These are phyloP conservation scores for Phrynocephalus guinanensis DNA, from an alignment of 2,797 vertebrate species.

Conservation along the genomic window DNA sequence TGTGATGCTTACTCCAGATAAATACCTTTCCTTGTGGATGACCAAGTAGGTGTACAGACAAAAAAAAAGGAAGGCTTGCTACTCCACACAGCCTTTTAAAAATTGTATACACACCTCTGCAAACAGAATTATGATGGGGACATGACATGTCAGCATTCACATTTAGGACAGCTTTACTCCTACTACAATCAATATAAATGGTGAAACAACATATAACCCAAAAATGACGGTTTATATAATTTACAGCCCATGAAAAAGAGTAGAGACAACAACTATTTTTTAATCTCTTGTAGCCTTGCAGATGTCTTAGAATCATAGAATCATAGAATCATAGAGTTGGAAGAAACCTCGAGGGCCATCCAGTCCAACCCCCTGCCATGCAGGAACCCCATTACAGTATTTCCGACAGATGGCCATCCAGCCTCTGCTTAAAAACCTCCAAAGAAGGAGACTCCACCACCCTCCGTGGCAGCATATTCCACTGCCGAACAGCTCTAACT, in stretches of 20 bases:
- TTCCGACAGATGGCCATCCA: no score
- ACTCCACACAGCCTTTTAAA: slow-evolving; percentile 40
- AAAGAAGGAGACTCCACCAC: no score
- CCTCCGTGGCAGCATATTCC: no score
- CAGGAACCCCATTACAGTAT: no score
- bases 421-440: no score
- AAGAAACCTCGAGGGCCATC: no score
- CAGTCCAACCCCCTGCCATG: no score
- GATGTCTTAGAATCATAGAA: background rate
- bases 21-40: slow-evolving; percentile 59
- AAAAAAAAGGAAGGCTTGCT: slow-evolving; percentile 60
- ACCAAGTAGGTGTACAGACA: slow-evolving; percentile 68
- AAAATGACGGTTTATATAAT: slow-evolving; percentile 33
- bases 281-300: background rate
- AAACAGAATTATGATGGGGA: slow-evolving; percentile 48
- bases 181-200: slow-evolving; percentile 49
- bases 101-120: slow-evolving; percentile 62
- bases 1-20: slow-evolving; percentile 65
- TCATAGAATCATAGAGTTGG: no score
- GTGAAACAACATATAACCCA: slow-evolving; percentile 31
- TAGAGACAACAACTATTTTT: slow-evolving; percentile 21
- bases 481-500: no score
- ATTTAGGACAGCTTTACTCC: slow-evolving; percentile 64
- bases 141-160: slow-evolving; percentile 7
- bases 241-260: slow-evolving; percentile 39